Evolutionary conservation across 2,113 vertebrate species (phyloP), one percentile per base, ranked within the genome.

Genomic region (Macaca mulatta): DNA sequence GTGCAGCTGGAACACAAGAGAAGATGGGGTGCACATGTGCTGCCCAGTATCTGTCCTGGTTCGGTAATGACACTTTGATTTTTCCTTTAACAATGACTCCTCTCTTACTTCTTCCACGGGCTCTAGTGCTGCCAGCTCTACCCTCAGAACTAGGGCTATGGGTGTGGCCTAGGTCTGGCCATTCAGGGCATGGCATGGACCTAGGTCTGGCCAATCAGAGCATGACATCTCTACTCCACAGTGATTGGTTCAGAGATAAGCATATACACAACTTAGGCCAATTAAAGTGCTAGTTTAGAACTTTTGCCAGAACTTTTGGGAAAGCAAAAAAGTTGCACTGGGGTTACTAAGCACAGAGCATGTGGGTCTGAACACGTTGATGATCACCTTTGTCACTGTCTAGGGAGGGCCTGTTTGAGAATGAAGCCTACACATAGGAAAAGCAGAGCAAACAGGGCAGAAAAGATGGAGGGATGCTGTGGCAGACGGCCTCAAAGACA

Each of bases 221-320:
- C 13, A 45, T 77, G 64, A 17, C 55, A 67, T 72, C 80, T 90
- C 40, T 61, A 92, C 69, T 69, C 64, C 48, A 69, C 72, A 93
- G 77, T 14, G 7, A 64, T 40, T 94, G 74, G 75, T 81, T 94
- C 32, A 72, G 48, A 52, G 85, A 78, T 74, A 90, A 75, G 27
- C 64, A 11, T 13, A 70, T 32, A 30, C 25, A 67, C 38, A 77
- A 64, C 18, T 70, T 22, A 75, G 80, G 48, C 45, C 84, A 25
- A 30, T 79, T 11, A 43, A 64, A 87, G 25, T 64, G 27, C 64
- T 75, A 43, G 43, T 27, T 81, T 84, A 27, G 74, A n/a, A 93
- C 72, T 95, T 96, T n/a, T 17, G 35, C 83, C 82, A 92, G 78
- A 64, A 75, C 78, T 88, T 96, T 94, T 52, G 45, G 38, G n/a